Percentiles rank a stretch among this genome's conserved stretches.
These are phyloP conservation scores for Diloba caeruleocephala DNA, from an alignment of 2,888 invertebrate genomes.

Conservation along the genomic window DNA sequence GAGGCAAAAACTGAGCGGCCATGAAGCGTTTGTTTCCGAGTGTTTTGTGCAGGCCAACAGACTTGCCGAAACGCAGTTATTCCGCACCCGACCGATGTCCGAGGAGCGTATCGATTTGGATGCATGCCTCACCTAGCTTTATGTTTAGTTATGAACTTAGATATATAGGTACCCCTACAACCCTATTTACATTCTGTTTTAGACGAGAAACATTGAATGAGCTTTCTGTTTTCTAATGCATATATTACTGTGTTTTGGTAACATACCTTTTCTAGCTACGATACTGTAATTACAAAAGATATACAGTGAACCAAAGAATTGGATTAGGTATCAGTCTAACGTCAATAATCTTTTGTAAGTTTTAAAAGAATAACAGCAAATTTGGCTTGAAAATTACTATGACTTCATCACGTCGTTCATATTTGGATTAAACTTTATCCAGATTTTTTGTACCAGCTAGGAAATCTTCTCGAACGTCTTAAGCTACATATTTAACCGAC, in stretches of 20 bases:
- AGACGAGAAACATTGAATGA: conserved; percentile 1
- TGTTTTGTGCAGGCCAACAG: conserved; percentile 55
- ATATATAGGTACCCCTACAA: conserved; percentile 11
- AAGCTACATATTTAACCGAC: too few species aligned
- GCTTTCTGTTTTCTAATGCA: conserved; percentile 7
- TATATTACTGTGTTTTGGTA: conserved; percentile 14
- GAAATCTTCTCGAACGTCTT: too few species aligned
- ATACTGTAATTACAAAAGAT: conserved; percentile 2
- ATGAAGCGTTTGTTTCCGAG: conserved; percentile 66
- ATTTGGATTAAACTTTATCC: too few species aligned
- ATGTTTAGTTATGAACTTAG: conserved; percentile 43
- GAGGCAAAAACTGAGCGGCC: conserved; percentile 66
- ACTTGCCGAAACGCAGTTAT: conserved; percentile 38
- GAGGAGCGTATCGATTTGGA: conserved; percentile 63
- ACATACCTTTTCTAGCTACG: conserved; percentile 4
- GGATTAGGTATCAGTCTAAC: too few species aligned
- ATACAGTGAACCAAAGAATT: too few species aligned
- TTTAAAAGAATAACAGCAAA: too few species aligned
- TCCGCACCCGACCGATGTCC: conserved; percentile 11
- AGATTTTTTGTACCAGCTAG: too few species aligned
- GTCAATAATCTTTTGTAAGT: too few species aligned
- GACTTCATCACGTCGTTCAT: too few species aligned
- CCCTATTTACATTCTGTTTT: conserved; percentile 10
- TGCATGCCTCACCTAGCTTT: conserved; percentile 47
- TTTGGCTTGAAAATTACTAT: too few species aligned